These are phyloP conservation scores for Hyles vespertilio DNA, from an alignment of 1,140 invertebrate species.

Conservation along the genomic window DNA sequence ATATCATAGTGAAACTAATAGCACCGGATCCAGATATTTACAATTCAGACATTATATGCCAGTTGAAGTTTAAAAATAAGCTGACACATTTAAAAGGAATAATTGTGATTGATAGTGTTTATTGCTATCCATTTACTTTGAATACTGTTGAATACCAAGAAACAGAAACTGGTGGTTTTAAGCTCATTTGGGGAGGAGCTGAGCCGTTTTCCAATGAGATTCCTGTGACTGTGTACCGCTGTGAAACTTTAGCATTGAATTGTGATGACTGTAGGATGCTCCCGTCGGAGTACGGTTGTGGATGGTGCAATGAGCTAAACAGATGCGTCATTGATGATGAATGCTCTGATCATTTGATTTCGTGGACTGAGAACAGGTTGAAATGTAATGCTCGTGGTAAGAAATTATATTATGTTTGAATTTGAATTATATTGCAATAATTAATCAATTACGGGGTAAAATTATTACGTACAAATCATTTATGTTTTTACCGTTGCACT, in stretches of 20 bases:
- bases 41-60: conserved; percentile 36
- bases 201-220: conserved; percentile 35
- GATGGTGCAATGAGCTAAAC: conserved; percentile 30
- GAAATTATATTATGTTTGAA: conserved; percentile 24
- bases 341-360: conserved; percentile 27
- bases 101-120: conserved; percentile 26
- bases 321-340: conserved; percentile 31
- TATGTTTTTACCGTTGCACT: too few relatives aligned
- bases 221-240: conserved; percentile 27
- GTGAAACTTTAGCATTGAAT: conserved; percentile 19
- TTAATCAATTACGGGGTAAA: too few relatives aligned
- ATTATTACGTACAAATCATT: too few relatives aligned
- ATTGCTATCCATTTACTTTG: conserved; percentile 33
- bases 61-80: conserved; percentile 28
- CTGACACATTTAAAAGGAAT: conserved; percentile 32
- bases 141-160: conserved; percentile 8
- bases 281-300: conserved; percentile 31
- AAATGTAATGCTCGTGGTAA: conserved; percentile 25
- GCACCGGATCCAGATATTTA: conserved; percentile 30
- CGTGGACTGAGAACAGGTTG: conserved; percentile 32
- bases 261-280: conserved; percentile 29
- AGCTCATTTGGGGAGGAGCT: conserved; percentile 35
- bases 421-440: too few relatives aligned
- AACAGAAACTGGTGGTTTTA: conserved; percentile 22
- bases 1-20: conserved; percentile 36